These are phyloP conservation scores for Aphaenogaster floridana DNA, from an alignment of 1,140 invertebrate genomes.

Conservation along the genomic window DNA sequence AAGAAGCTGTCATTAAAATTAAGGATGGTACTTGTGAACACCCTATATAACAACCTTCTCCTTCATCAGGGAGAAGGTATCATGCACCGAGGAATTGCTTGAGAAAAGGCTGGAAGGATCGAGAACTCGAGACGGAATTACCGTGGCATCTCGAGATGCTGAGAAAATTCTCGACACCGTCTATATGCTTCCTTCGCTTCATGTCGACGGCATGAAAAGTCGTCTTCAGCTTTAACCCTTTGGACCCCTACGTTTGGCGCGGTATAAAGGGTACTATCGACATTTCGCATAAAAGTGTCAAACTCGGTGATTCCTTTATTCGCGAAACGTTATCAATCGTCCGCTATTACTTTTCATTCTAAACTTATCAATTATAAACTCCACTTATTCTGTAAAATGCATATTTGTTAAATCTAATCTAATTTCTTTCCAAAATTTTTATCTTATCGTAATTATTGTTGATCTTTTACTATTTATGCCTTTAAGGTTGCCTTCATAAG, in stretches of 20 bases:
- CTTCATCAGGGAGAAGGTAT: constrained; percentile 24
- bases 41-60: constrained; percentile 9
- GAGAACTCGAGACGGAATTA: constrained; percentile 41
- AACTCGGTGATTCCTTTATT: not conserved
- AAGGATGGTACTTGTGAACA: not conserved
- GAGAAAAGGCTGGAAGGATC: constrained; percentile 41
- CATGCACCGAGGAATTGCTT: constrained; percentile 47
- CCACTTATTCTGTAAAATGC: not conserved
- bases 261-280: constrained; percentile 40
- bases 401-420: not conserved
- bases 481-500: not conserved
- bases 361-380: no score
- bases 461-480: not conserved
- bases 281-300: constrained; percentile 10
- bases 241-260: not conserved
- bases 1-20: not conserved
- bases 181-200: constrained; percentile 13
- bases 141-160: constrained; percentile 25
- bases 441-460: not conserved
- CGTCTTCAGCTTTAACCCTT: constrained; percentile 39
- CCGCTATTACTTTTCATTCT: not conserved
- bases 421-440: not conserved
- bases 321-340: constrained; percentile 3
- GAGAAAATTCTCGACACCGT: constrained; percentile 37
- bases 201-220: constrained; percentile 50